These are phyloP conservation scores for Ecdyonurus torrentis DNA, from an alignment of 2,888 invertebrate genomes.

Conservation along the genomic window DNA sequence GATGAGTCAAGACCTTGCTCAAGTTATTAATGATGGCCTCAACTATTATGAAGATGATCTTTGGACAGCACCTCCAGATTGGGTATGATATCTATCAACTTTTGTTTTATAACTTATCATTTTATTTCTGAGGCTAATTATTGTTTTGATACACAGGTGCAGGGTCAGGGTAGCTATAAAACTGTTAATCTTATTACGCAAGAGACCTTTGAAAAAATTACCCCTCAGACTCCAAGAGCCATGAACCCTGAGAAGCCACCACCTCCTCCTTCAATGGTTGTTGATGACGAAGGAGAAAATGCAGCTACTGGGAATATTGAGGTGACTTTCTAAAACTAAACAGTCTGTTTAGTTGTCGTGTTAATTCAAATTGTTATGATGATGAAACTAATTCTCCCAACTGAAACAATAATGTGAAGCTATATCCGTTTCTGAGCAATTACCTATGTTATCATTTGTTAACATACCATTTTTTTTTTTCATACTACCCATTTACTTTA, in stretches of 20 bases:
- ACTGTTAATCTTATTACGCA: conserved; percentile 79
- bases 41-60: conserved; percentile 91
- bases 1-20: conserved; percentile 85
- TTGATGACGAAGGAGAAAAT: not conserved
- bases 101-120: not conserved
- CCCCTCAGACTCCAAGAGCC: conserved; percentile 45
- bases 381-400: not conserved
- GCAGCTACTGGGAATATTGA: not conserved
- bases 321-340: not conserved
- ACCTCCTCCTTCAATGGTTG: conserved; percentile 46
- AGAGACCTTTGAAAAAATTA: conserved; percentile 70
- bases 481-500: too few species aligned
- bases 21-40: conserved; percentile 94
- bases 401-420: not conserved
- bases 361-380: not conserved
- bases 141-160: conserved; percentile 9
- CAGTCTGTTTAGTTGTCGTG: not conserved
- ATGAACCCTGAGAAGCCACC: conserved; percentile 61
- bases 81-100: conserved; percentile 23
- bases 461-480: not conserved
- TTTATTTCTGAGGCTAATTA: not conserved
- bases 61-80: conserved; percentile 48
- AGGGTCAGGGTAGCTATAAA: conserved; percentile 42
- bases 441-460: not conserved
- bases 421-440: not conserved